Evolutionary conservation across 1,140 invertebrate genomes (phyloP), one percentile per base, ranked within the genome.

Genomic region (Carposina sasakii): DNA sequence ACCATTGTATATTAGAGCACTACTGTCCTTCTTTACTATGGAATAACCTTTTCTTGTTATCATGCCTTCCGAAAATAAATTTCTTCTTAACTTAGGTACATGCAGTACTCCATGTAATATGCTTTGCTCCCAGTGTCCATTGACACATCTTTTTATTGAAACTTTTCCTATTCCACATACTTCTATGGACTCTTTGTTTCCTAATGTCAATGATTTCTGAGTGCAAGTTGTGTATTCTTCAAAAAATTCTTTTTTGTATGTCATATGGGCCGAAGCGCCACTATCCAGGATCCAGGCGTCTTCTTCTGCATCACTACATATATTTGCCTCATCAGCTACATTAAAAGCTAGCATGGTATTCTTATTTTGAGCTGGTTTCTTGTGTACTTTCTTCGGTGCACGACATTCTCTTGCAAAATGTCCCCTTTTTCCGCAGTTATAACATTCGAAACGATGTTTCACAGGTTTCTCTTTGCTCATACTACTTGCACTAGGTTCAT

Each of bases 191-290:
- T 70, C 23, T 57, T 61, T 28, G 13, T 59, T 60, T 49, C 47
- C 63, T 44, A 55, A 52, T 36, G 9, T 63, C 49, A 74, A 57
- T 45, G 45, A 31, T 49, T 44, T 51, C 44, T 56, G 17, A 15
- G 31, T 55, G 30, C 34, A 60, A 36, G 56, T 55, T 19, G 34
- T 21, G n/a, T 61, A 39, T 50, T 56, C 52, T 13, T 22, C 1
- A 52, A 71, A 66, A 12, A 48, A 47, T 0, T 62, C 52, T 19
- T 54, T 54, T 57, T 53, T 60, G 40, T 48, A 61, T 2, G 56
- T 54, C 52, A 78, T 71, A 39, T 75, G 67, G 34, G 57, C 57
- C 2, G 68, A 67, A 17, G 67, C 65, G 58, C 70, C 71, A 52
- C 66, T 76, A 41, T 76, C 70, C 20, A 71, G 37, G 33, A 69